Percentiles rank a stretch among this genome's conserved stretches.
Evolutionary conservation across 53 echinoderm and acorn worm species (phyloP).

Genomic region (Crossaster papposus): DNA sequence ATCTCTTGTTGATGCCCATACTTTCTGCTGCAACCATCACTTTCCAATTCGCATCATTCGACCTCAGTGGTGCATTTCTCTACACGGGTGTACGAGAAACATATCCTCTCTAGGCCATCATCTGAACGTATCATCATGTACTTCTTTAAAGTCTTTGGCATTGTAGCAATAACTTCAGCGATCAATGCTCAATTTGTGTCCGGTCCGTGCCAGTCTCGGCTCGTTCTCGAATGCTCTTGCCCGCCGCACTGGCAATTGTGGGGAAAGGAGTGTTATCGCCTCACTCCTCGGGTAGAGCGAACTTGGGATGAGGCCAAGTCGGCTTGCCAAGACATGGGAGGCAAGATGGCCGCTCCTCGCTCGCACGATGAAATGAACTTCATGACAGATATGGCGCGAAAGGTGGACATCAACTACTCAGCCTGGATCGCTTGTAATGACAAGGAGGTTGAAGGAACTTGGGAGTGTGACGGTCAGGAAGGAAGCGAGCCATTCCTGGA

Average conservation of each 20-base stretch:
- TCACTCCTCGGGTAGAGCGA: background rate
- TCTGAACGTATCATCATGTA: too few species aligned
- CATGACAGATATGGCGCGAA: background rate
- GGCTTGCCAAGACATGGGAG: conserved; percentile 9
- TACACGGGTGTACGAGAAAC: too few species aligned
- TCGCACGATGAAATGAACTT: background rate
- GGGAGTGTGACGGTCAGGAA: background rate
- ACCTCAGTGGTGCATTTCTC: too few species aligned
- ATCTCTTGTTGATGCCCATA: too few species aligned
- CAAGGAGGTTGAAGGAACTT: background rate
- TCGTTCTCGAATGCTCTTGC: background rate
- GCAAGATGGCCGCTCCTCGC: background rate
- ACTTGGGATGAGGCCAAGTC: background rate
- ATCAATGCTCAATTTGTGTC: too few species aligned
- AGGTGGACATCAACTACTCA: background rate
- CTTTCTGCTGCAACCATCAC: too few species aligned
- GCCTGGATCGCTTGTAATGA: background rate
- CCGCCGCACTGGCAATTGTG: background rate
- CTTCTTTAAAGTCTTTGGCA: too few species aligned
- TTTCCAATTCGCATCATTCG: too few species aligned
- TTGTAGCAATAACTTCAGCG: too few species aligned
- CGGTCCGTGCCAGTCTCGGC: background rate
- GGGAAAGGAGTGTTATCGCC: background rate
- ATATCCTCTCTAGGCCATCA: too few species aligned
- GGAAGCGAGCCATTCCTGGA: background rate